Conservation (phyloP, 2,113 vertebrate genomes). For the Rhynchomys soricoides region DNA sequence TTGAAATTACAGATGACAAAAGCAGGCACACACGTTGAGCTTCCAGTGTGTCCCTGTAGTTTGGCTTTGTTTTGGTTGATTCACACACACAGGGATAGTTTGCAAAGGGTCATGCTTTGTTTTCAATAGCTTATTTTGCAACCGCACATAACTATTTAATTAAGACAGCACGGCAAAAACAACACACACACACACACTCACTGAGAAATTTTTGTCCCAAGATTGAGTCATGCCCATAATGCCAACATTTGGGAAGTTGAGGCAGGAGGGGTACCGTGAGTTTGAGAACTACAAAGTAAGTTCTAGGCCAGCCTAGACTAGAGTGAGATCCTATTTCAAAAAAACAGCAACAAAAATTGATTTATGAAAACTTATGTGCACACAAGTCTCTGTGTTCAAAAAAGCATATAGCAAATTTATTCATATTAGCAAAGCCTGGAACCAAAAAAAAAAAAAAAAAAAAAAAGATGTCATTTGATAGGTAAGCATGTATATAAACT, state of each 20-base stretch:
- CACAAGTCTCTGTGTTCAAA: not conserved
- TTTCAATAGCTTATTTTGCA: slow-evolving; percentile 27
- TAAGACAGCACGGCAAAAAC: not conserved
- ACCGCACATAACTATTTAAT: slow-evolving; percentile 37
- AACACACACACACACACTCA: not conserved
- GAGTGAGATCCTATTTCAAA: not conserved
- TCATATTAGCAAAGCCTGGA: not conserved
- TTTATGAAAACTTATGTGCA: not conserved
- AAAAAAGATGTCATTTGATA: not conserved
- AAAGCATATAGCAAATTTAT: not conserved
- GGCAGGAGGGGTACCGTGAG: not conserved
- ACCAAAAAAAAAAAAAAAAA: not conserved
- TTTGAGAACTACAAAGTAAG: not conserved
- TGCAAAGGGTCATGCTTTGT: slow-evolving; percentile 29
- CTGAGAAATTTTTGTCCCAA: not conserved
- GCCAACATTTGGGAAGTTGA: not conserved
- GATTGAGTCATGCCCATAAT: not conserved
- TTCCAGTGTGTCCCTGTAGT: slow-evolving; percentile 6
- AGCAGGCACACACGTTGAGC: not conserved
- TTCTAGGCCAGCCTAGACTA: not conserved
- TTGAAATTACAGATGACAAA: not conserved
- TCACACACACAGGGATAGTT: slow-evolving; percentile 5
- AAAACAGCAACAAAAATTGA: not conserved
- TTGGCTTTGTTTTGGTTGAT: slow-evolving; percentile 26
- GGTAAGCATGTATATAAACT: not conserved